Evolutionary conservation across 2,113 vertebrate species (phyloP).

Genomic region (Amblyopsis rosae): DNA sequence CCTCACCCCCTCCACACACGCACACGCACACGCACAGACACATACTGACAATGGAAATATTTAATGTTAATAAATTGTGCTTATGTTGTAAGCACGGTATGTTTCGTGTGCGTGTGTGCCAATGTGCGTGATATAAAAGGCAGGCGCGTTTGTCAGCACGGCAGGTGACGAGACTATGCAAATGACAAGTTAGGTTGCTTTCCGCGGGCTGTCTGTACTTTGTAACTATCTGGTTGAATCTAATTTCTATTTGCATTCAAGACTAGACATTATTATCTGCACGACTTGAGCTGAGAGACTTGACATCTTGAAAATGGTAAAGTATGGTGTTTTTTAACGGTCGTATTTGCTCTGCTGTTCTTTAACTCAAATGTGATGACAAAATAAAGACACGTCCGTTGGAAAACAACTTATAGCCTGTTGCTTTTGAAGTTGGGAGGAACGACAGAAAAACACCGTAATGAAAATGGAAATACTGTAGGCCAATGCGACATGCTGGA

Average conservation of each 20-base stretch:
- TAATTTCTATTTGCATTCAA: slow-evolving; percentile 53
- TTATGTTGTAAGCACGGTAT: too few species aligned
- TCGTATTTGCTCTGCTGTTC: background rate
- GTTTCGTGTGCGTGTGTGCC: too few species aligned
- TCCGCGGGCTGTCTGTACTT: slow-evolving; percentile 18
- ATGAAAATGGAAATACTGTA: background rate
- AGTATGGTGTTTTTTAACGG: slow-evolving; percentile 35
- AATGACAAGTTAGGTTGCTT: slow-evolving; percentile 46
- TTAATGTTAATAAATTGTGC: too few species aligned
- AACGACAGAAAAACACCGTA: background rate
- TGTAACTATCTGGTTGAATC: slow-evolving; percentile 14
- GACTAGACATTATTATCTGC: slow-evolving; percentile 42
- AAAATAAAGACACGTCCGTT: slow-evolving; percentile 28
- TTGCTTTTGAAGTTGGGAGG: background rate
- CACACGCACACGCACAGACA: too few species aligned
- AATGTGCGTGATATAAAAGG: too few species aligned
- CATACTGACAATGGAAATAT: too few species aligned
- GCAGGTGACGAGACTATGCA: slow-evolving; percentile 62
- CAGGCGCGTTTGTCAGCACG: too few species aligned
- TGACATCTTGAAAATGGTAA: slow-evolving; percentile 68
- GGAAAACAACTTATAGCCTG: background rate
- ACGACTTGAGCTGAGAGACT: slow-evolving; percentile 46
- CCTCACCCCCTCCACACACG: too few species aligned
- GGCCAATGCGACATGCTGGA: background rate
- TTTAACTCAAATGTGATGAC: background rate